Evolutionary conservation across 1,140 invertebrate genomes (phyloP).

Genomic region (Tetranychus cinnabarinus): DNA sequence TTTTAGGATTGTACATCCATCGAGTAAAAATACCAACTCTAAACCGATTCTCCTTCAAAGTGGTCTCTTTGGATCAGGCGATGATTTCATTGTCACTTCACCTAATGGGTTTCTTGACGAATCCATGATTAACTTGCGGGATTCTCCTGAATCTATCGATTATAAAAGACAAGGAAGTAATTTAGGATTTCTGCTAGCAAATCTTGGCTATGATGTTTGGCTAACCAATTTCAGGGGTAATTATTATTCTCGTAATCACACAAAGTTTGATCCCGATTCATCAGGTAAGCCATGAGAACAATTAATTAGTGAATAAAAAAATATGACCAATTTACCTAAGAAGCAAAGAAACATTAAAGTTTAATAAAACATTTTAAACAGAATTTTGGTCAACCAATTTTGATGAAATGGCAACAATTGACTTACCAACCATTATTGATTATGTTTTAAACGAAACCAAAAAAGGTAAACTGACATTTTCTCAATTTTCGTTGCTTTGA

Average conservation of each 20-base stretch:
- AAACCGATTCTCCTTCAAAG: conserved; percentile 39
- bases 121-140: not conserved
- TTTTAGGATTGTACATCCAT: conserved; percentile 8
- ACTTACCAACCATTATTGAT: conserved; percentile 27
- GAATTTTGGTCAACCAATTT: too few species aligned
- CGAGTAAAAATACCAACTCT: too few species aligned
- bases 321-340: too few species aligned
- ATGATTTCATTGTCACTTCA: not conserved
- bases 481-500: not conserved
- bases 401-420: conserved; percentile 18
- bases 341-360: too few species aligned
- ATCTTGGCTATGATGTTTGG: conserved; percentile 19
- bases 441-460: conserved; percentile 26
- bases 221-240: conserved; percentile 20
- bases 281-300: not conserved
- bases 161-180: not conserved
- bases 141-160: not conserved
- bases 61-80: conserved; percentile 43
- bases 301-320: too few species aligned
- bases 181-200: not conserved
- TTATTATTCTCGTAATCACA: conserved; percentile 15
- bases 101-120: not conserved
- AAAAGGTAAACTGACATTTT: conserved; percentile 17
- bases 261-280: not conserved
- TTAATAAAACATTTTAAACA: too few species aligned